These are phyloP conservation scores for Sussaba pulchella DNA, from an alignment of 2,888 invertebrate species.

Conservation along the genomic window DNA sequence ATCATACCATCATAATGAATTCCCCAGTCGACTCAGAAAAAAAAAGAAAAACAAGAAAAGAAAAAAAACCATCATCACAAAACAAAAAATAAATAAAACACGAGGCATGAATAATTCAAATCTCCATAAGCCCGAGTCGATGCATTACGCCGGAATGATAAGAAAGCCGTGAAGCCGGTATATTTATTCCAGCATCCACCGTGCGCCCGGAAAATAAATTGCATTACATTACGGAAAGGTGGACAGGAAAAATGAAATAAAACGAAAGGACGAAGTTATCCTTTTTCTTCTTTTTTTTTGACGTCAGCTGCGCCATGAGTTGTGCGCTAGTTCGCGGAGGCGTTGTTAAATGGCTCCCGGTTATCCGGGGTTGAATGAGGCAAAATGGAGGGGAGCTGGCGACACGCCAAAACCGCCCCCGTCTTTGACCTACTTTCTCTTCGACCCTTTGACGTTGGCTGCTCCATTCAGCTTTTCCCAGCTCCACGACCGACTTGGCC, in stretches of 20 bases:
- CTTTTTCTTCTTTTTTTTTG: too few species aligned
- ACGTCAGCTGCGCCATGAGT: conserved; percentile 52
- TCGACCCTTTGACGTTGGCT: conserved; percentile 41
- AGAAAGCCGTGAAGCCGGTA: background rate
- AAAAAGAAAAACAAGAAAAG: background rate
- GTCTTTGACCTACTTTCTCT: conserved; percentile 76
- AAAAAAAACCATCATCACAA: background rate
- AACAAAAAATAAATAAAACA: background rate
- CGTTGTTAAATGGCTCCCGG: conserved; percentile 44
- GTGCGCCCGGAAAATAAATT: conserved; percentile 23
- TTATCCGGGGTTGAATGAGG: conserved; percentile 26
- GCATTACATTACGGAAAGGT: conserved; percentile 2
- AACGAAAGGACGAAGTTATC: too few species aligned
- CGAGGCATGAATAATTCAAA: conserved; percentile 10
- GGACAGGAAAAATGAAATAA: background rate
- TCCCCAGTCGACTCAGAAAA: too few species aligned
- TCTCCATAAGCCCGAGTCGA: background rate
- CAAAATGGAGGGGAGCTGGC: conserved; percentile 56
- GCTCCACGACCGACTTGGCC: conserved; percentile 46
- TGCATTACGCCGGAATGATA: background rate
- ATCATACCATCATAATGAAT: too few species aligned
- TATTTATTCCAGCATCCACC: conserved; percentile 7
- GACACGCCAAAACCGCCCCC: conserved; percentile 68
- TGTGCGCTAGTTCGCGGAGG: conserved; percentile 45
- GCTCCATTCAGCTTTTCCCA: conserved; percentile 81